Conservation (phyloP, 2,888 invertebrate species). For the Notodonta ziczac region DNA sequence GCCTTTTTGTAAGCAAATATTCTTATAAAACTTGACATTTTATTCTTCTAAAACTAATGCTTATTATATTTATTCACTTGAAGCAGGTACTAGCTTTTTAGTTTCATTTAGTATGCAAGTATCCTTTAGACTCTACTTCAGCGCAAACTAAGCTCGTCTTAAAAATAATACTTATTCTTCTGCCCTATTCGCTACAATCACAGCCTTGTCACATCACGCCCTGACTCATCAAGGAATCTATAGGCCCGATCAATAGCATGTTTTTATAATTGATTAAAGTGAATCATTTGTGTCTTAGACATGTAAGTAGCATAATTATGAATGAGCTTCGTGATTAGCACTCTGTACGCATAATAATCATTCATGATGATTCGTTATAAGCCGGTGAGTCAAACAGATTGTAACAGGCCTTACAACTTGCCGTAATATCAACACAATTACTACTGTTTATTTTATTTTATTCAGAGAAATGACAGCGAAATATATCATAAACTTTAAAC, state of each 20-base stretch:
- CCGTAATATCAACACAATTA: no score
- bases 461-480: no score
- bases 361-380: conserved; percentile 17
- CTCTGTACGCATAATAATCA: conserved; percentile 40
- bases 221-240: conserved; percentile 59
- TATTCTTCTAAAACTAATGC: no score
- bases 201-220: conserved; percentile 32
- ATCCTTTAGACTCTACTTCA: not conserved
- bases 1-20: no score
- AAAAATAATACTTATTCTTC: conserved; percentile 9
- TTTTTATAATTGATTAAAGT: conserved; percentile 53
- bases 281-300: conserved; percentile 52
- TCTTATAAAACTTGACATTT: no score
- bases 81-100: no score
- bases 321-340: conserved; percentile 50
- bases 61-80: no score
- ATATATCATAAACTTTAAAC: no score
- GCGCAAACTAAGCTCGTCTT: not conserved
- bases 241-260: conserved; percentile 37
- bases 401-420: not conserved
- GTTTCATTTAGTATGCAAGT: no score
- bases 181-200: conserved; percentile 6
- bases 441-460: no score
- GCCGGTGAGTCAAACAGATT: not conserved
- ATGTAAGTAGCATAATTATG: conserved; percentile 46